Evolutionary conservation across 2,797 vertebrate species (phyloP).

Genomic region (Sebastes matsubarae): DNA sequence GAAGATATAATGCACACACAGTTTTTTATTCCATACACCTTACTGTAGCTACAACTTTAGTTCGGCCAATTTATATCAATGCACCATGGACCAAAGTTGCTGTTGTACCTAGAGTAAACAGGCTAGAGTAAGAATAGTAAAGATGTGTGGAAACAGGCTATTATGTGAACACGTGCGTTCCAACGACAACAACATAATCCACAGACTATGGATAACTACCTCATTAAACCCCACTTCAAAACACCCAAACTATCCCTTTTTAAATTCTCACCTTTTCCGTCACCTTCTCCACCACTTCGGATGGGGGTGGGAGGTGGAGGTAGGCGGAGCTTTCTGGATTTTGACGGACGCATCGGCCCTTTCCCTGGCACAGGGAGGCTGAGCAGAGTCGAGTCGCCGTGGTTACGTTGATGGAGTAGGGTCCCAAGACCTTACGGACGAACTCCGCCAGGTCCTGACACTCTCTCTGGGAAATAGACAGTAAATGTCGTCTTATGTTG

Average conservation of each 20-base stretch:
- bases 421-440: constrained; percentile 80
- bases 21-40: not conserved
- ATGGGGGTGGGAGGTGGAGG: constrained; percentile 78
- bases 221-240: too few relatives aligned
- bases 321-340: constrained; percentile 76
- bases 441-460: constrained; percentile 83
- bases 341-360: constrained; percentile 83
- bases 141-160: not conserved
- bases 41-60: not conserved
- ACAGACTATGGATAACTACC: too few relatives aligned
- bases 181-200: not conserved
- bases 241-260: too few relatives aligned
- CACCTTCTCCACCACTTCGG: constrained; percentile 53
- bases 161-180: not conserved
- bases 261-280: constrained; percentile 45
- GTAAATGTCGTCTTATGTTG: not conserved
- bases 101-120: not conserved
- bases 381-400: constrained; percentile 83
- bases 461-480: constrained; percentile 71
- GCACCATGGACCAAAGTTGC: not conserved
- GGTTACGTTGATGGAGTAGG: constrained; percentile 84
- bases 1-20: not conserved
- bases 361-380: constrained; percentile 80
- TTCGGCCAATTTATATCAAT: not conserved
- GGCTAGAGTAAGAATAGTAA: not conserved